Base-by-base conservation (phyloP, 2,797 vertebrate species). In the Ataeniobius toweri region DNA sequence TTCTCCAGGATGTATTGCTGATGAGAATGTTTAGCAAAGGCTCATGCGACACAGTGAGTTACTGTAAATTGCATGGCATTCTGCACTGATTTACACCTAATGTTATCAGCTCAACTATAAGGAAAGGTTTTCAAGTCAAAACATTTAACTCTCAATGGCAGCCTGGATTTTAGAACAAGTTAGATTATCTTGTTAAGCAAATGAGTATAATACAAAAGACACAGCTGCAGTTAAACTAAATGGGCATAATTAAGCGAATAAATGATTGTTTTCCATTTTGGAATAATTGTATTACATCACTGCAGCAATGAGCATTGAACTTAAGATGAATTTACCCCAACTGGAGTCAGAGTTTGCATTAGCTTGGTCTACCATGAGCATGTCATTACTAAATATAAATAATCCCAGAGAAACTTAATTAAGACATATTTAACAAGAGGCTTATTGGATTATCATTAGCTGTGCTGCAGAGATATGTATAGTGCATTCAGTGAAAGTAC, bases 181-280 rank as follows among this genome's bases (percentile, higher is more conserved):
- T 81, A 77, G 46, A 80, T 85, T 82, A 84, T 89, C 82, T 76
- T 82, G 80, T 83, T 88, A 80, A 36, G 76, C 71, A 80, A 89
- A 83, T 88, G 73, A 84, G 44, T 53, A 78, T 2, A 39, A 82
- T 41, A 83, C 76, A 88, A 89, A 88, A 83, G 71, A 77, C 83
- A 79, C 83, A 90, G 81, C 86, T 89, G 84, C 78, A 86, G 83
- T 88, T 80, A 76, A 76, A 84, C 73, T 89, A 83, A 88, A 85
- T 85, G 80, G 81, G 83, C 83, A 89, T 86, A 89, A 89, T 92
- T 88, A 88, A 90, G 77, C 77, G 80, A 85, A 89, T 88, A 88
- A 90, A 93, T 87, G 48, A 86, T 73, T 80, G 77, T 86, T 88
- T 91, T 91, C 81, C 76, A 77, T 63, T 85, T 67, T 41, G 16